Base-by-base conservation (phyloP, 1,140 invertebrate species). In the Adoxophyes honmai region DNA sequence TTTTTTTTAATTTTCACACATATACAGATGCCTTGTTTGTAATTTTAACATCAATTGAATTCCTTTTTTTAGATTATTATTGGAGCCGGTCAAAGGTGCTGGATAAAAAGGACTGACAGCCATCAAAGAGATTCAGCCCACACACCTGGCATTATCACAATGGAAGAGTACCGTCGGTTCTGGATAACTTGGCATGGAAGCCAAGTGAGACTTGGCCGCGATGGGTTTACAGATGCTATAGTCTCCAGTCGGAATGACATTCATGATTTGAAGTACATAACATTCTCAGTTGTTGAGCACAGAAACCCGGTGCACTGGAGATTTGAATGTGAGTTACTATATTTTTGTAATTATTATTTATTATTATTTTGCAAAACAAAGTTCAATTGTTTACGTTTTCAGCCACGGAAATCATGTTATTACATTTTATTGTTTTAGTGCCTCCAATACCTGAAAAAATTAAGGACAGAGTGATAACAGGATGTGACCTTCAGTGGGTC, bases 111-210 rank as follows among this genome's bases (percentile, higher is more conserved):
- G 14, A 53, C 16, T 34, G 34, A 58, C 11, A 35, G 33, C 34
- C 3, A 10, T 34, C 39, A 51, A 1, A 53, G 42, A 10, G 91
- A 93, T 69, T 88, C 81, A 8, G 89, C 91, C 10, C 15, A 55
- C 6, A 94, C 93, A 5, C 92, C 92, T 0, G 90, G 88, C 28
- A 91, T 94, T 58, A 72, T 95, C 15, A 91, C 81, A 64, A 75
- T 59, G 5, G 87, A 91, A 18, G 93, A 95, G 67, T 92, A 90
- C 69, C 92, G 92, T 56, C 92, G 92, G 34, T 96, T 96, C 76
- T 95, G 94, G 94, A 87, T 96, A 13, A 90, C 92, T 59, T 95
- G 93, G 93, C 75, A 88, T 36, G 90, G 91, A 64, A 92, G 91
- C 18, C 28, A 9, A n/a, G 18, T 75, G 10, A 34, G 34, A 3